These are phyloP conservation scores for Phaenicophaeus curvirostris DNA, from an alignment of 2,797 vertebrate species.

Conservation along the genomic window DNA sequence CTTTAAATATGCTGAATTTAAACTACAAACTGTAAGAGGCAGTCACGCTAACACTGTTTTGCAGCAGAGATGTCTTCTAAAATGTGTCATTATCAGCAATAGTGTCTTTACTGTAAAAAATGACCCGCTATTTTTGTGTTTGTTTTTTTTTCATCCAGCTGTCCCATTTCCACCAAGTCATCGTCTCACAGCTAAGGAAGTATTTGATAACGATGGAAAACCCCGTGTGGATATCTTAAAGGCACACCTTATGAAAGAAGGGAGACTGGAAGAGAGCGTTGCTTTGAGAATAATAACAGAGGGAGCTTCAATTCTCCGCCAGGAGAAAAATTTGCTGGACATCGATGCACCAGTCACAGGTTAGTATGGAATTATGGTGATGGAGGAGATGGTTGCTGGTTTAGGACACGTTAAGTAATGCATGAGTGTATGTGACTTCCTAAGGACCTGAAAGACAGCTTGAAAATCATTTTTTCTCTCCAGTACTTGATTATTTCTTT, in stretches of 20 bases:
- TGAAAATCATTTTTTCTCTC: neutral
- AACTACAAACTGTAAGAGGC: neutral
- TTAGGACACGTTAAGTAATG: neutral
- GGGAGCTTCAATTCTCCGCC: constrained; percentile 90
- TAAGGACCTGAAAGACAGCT: neutral
- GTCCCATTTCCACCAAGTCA: constrained; percentile 98
- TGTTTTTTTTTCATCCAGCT: constrained; percentile 77
- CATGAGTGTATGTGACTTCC: neutral
- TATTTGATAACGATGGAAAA: constrained; percentile 96
- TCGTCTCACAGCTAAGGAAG: constrained; percentile 95
- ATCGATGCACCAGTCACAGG: constrained; percentile 98
- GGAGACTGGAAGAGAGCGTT: constrained; percentile 93
- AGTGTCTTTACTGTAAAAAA: neutral
- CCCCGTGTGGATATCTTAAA: constrained; percentile 98
- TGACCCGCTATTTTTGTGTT: neutral
- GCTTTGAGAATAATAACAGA: constrained; percentile 95
- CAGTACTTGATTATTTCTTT: neutral
- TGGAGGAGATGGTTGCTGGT: neutral
- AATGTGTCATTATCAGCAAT: neutral
- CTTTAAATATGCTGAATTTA: neutral
- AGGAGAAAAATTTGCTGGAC: constrained; percentile 96
- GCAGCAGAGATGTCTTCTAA: neutral
- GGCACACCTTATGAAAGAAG: constrained; percentile 98
- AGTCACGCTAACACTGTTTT: neutral
- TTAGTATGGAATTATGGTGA: constrained; percentile 52